These are phyloP conservation scores for Parthenolecanium corni DNA, from an alignment of 2,888 invertebrate genomes.

Conservation along the genomic window DNA sequence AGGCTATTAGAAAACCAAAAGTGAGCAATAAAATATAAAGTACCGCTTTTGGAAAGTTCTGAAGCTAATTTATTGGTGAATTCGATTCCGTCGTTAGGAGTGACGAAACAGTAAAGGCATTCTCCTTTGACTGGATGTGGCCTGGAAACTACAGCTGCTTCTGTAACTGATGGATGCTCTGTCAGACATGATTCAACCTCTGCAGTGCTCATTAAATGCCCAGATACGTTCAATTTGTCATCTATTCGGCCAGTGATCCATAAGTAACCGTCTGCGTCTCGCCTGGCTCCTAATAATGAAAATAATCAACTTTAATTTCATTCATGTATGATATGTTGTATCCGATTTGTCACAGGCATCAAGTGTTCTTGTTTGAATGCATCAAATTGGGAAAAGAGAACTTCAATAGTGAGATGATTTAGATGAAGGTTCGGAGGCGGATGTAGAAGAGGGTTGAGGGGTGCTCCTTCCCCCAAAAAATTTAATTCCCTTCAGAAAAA, in stretches of 20 bases:
- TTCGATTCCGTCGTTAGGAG: constrained; percentile 62
- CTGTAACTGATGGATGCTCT: constrained; percentile 68
- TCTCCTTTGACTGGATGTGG: constrained; percentile 94
- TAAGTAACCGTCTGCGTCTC: constrained; percentile 87
- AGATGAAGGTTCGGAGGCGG: no score
- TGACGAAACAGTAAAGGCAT: constrained; percentile 93
- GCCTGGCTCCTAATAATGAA: constrained; percentile 58
- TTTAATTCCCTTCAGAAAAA: no score
- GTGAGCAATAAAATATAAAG: not conserved
- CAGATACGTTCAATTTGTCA: constrained; percentile 97
- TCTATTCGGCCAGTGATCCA: constrained; percentile 97
- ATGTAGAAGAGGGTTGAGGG: no score
- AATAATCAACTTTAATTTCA: not conserved
- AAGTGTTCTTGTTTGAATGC: no score
- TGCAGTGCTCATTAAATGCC: constrained; percentile 93
- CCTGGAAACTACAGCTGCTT: constrained; percentile 91
- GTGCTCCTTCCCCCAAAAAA: no score
- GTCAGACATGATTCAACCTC: constrained; percentile 78
- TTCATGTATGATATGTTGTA: no score
- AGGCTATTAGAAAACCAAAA: not conserved
- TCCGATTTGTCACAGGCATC: no score
- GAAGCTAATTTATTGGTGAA: constrained; percentile 59
- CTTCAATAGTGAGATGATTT: no score
- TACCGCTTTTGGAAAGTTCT: constrained; percentile 55
- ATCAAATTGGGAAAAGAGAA: no score